Conservation (phyloP, 1,140 invertebrate genomes). For the Philaenus spumarius region DNA sequence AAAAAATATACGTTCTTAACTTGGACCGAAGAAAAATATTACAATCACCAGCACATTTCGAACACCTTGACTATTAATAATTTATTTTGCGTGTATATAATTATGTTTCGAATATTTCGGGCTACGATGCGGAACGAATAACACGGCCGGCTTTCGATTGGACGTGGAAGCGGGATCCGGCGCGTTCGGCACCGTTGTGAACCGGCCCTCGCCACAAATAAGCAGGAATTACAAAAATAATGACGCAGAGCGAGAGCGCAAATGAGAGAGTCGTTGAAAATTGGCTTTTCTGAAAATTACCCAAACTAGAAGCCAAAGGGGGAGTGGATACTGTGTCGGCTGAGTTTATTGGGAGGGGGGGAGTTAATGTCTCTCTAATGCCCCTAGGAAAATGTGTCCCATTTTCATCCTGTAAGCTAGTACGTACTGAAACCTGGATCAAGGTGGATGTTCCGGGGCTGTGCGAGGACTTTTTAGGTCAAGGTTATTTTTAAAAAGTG, state of each 20-base stretch:
- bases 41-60: no score
- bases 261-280: slow-evolving; percentile 14
- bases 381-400: slow-evolving; percentile 15
- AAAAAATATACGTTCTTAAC: no score
- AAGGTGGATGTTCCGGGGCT: no score
- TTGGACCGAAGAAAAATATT: no score
- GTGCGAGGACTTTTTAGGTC: no score
- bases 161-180: background rate
- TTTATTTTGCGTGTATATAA: no score
- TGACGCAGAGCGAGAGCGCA: background rate
- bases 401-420: slow-evolving; percentile 14
- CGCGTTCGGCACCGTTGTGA: background rate
- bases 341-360: background rate
- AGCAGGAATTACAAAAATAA: slow-evolving; percentile 16
- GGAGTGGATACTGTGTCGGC: background rate
- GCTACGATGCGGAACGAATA: no score
- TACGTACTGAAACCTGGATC: background rate
- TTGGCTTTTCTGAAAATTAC: slow-evolving; percentile 18
- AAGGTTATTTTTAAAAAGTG: no score
- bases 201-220: slow-evolving; percentile 3
- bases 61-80: no score
- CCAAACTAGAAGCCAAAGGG: slow-evolving; percentile 9
- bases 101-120: no score
- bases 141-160: no score
- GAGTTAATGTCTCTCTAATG: slow-evolving; percentile 13